These are phyloP conservation scores for Saguinus imperator DNA, from an alignment of 2,113 vertebrate genomes.

Conservation along the genomic window DNA sequence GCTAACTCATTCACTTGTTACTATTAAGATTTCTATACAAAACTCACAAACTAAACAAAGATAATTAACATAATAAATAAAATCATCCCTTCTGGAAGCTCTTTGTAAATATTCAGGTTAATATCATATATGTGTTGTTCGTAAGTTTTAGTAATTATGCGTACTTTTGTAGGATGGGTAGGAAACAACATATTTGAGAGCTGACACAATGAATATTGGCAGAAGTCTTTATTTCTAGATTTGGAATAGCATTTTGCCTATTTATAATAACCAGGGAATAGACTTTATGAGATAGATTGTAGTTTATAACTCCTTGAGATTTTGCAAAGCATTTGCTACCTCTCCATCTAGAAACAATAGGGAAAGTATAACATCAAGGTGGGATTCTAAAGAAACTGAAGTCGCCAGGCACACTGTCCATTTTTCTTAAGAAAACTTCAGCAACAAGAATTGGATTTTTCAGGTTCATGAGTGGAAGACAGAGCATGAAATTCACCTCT, in stretches of 20 bases:
- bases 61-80: background rate
- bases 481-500: background rate
- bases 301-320: background rate
- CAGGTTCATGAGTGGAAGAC: background rate
- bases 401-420: background rate
- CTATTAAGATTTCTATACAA: background rate
- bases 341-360: background rate
- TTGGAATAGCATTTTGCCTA: conserved; percentile 18
- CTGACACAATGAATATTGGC: background rate
- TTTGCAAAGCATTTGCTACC: conserved; percentile 21
- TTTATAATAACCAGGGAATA: background rate
- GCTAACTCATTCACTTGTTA: conserved; percentile 29
- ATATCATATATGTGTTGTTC: background rate
- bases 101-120: conserved; percentile 22
- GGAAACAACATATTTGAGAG: conserved; percentile 1
- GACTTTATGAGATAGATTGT: background rate
- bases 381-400: background rate
- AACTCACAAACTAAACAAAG: background rate
- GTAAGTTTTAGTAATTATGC: background rate
- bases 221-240: background rate
- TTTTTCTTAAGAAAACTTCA: background rate
- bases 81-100: background rate
- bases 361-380: background rate
- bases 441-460: background rate
- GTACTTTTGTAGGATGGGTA: background rate